phyloP scores from a whole-genome alignment of 2,113 vertebrate genomes.

The Myotis lucifugus region DNA sequence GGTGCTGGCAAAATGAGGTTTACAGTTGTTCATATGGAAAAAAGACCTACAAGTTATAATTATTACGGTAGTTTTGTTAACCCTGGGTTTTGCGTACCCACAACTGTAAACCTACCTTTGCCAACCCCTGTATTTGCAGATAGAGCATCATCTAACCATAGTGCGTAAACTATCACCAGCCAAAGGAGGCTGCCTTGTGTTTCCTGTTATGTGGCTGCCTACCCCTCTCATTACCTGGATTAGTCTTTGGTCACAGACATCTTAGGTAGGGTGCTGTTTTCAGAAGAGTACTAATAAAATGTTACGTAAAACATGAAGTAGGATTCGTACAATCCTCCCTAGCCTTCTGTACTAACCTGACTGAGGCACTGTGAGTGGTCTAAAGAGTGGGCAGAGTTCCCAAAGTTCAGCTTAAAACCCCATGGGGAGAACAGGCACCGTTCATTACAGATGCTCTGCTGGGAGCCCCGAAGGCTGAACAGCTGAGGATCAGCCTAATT shows the following conservation, averaged over 20 bases:
- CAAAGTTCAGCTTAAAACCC: background rate
- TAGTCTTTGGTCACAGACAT: background rate
- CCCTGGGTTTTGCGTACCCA: background rate
- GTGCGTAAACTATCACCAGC: background rate
- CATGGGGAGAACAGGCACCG: background rate
- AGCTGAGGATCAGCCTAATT: constrained; percentile 23
- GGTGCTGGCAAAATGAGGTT: background rate
- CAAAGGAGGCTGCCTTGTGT: background rate
- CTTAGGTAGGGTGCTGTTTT: background rate
- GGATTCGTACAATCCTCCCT: background rate
- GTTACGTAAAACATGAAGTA: background rate
- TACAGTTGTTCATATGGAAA: background rate
- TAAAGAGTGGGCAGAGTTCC: background rate
- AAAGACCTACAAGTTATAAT: background rate
- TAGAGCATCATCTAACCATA: background rate
- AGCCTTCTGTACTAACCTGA: background rate
- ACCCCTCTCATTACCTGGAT: background rate
- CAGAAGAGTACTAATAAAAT: background rate
- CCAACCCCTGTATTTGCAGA: background rate
- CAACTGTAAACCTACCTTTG: background rate
- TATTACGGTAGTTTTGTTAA: background rate
- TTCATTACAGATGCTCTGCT: background rate
- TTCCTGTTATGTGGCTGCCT: background rate
- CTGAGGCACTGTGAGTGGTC: background rate
- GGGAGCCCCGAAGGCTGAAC: background rate